A percentile compares a stretch with the other conserved stretches of the same genome.
phyloP scores from a whole-genome alignment of 2,113 vertebrate genomes.

The Engystomops pustulosus region DNA sequence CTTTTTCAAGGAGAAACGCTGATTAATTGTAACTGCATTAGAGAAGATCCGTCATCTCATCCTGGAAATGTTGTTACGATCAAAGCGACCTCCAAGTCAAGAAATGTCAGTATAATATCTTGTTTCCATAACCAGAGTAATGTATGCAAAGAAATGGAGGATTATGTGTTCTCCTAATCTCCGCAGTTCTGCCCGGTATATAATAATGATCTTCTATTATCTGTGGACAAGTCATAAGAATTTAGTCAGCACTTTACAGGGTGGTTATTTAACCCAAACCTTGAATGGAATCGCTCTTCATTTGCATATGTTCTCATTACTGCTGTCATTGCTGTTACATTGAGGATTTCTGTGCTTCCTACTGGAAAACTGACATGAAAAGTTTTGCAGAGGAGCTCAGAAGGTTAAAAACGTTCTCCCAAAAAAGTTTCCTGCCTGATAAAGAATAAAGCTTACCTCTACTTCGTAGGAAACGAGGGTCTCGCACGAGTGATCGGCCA shows the following conservation, averaged over 20 bases:
- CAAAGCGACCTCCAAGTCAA: constrained; percentile 22
- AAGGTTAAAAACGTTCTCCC: background rate
- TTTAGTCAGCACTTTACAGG: constrained; percentile 34
- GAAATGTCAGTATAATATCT: constrained; percentile 11
- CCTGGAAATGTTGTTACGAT: constrained; percentile 6
- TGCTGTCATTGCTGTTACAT: background rate
- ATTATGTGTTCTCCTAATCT: constrained; percentile 33
- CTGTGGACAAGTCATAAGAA: constrained; percentile 14
- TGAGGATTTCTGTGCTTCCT: background rate
- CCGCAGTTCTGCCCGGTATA: constrained; percentile 4
- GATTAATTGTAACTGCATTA: background rate
- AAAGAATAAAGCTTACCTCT: background rate
- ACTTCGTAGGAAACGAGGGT: background rate
- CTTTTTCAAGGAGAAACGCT: background rate
- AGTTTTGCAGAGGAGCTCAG: background rate
- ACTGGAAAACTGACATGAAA: constrained; percentile 22
- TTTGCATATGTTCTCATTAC: background rate
- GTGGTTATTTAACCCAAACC: background rate
- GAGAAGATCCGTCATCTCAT: background rate
- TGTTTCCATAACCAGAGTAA: constrained; percentile 32
- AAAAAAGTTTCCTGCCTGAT: background rate
- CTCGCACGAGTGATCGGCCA: too few relatives aligned
- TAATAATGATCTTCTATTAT: constrained; percentile 26
- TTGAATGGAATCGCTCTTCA: background rate
- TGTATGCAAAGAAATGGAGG: constrained; percentile 36